A percentile compares a stretch with the other conserved stretches of the same genome.
Evolutionary conservation across 2,113 vertebrate species (phyloP).

Genomic region (Phyllostomus hastatus): DNA sequence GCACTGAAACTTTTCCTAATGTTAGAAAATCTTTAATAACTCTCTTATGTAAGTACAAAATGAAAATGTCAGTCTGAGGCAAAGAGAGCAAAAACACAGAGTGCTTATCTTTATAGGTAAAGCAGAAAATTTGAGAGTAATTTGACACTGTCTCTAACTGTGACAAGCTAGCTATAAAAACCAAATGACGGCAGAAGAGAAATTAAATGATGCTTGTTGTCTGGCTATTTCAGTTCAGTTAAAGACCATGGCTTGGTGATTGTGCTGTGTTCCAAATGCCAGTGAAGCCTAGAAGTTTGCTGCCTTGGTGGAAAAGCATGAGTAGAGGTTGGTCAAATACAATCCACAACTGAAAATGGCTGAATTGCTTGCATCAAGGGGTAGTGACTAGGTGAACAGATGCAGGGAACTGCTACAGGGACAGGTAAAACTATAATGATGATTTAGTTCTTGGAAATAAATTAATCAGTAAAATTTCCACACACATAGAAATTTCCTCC

Average conservation of each 20-base stretch:
- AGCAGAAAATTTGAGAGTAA: not conserved
- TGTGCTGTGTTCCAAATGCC: not conserved
- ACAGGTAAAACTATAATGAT: not conserved
- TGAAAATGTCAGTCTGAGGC: not conserved
- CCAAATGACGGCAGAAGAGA: not conserved
- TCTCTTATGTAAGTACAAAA: not conserved
- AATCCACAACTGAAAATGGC: not conserved
- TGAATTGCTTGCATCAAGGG: not conserved
- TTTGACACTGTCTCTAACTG: not conserved
- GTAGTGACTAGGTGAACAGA: not conserved
- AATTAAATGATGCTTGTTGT: not conserved
- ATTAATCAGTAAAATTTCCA: not conserved
- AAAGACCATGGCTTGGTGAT: not conserved
- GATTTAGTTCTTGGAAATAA: conserved; percentile 6
- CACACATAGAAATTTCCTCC: not conserved
- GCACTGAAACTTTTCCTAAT: not conserved
- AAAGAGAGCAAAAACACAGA: not conserved
- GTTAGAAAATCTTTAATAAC: conserved; percentile 10
- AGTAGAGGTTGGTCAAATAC: not conserved
- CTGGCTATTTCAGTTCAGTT: not conserved
- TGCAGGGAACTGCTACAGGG: not conserved
- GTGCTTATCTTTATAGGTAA: conserved; percentile 6
- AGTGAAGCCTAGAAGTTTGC: not conserved
- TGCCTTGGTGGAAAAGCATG: not conserved
- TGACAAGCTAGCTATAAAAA: not conserved